phyloP scores from a whole-genome alignment of 2,797 vertebrate genomes.

The Poeciliopsis presidionis region DNA sequence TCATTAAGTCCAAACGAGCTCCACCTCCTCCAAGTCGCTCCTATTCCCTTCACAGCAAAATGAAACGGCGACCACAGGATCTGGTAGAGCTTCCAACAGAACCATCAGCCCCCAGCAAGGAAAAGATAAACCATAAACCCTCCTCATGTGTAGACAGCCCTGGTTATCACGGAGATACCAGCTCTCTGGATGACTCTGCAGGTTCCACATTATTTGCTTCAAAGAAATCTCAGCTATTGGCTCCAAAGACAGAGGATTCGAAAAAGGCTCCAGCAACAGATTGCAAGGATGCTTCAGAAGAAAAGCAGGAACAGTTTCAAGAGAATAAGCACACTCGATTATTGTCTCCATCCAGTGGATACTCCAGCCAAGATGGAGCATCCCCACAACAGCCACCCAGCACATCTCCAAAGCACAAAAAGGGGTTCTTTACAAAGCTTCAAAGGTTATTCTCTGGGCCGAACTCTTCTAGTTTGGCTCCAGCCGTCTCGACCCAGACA shows the following conservation, averaged over 20 bases:
- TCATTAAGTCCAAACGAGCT: constrained; percentile 88
- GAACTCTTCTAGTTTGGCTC: constrained; percentile 60
- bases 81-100: constrained; percentile 52
- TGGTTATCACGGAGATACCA: constrained; percentile 73
- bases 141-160: constrained; percentile 60
- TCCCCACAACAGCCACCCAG: constrained; percentile 72
- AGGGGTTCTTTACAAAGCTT: constrained; percentile 80
- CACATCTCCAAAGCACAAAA: constrained; percentile 77
- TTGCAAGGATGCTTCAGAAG: constrained; percentile 29
- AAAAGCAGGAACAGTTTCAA: constrained; percentile 45
- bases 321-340: constrained; percentile 75
- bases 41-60: constrained; percentile 85
- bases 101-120: constrained; percentile 35
- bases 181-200: constrained; percentile 74
- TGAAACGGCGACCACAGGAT: constrained; percentile 72
- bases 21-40: constrained; percentile 87
- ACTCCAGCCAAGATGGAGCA: constrained; percentile 87
- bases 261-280: constrained; percentile 3
- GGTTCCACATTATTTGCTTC: constrained; percentile 49
- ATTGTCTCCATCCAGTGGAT: constrained; percentile 89
- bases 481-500: constrained; percentile 62
- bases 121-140: constrained; percentile 40
- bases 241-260: constrained; percentile 14
- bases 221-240: constrained; percentile 27
- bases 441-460: constrained; percentile 80